Conservation (phyloP, 2,113 vertebrate species). For the Melozone crissalis region DNA sequence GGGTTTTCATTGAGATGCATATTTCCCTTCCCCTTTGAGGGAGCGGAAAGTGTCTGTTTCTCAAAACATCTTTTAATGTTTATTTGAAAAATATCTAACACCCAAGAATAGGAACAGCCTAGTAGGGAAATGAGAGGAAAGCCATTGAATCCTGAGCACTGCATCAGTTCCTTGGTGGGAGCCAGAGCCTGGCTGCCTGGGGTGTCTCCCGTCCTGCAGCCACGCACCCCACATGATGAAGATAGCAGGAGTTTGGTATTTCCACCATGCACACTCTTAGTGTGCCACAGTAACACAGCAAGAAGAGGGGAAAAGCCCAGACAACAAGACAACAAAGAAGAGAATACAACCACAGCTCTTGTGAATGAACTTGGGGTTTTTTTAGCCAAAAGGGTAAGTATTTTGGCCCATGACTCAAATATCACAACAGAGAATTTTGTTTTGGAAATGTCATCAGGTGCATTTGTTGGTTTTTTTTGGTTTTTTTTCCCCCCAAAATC, state of each 20-base stretch:
- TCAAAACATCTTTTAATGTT: neutral
- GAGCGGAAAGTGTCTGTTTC: neutral
- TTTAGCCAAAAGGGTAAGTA: neutral
- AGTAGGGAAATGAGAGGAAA: neutral
- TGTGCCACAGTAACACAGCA: neutral
- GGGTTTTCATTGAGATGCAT: neutral
- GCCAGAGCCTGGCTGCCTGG: neutral
- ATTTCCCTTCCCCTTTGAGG: neutral
- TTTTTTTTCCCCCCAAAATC: neutral
- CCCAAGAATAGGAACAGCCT: neutral
- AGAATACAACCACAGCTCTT: neutral
- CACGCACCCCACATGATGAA: fast-evolving
- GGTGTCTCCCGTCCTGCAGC: neutral
- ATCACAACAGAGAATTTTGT: neutral
- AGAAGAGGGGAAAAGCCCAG: neutral
- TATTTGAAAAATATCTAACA: neutral
- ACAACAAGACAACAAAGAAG: neutral
- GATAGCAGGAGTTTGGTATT: neutral
- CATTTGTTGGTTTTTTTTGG: too few species aligned
- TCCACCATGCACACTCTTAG: neutral
- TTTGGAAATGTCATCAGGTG: neutral
- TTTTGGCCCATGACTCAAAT: neutral
- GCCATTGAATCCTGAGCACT: neutral
- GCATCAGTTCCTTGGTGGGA: neutral
- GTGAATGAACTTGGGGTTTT: neutral